phyloP scores from a whole-genome alignment of 1,140 invertebrate species.

The Drosophila pachea region DNA sequence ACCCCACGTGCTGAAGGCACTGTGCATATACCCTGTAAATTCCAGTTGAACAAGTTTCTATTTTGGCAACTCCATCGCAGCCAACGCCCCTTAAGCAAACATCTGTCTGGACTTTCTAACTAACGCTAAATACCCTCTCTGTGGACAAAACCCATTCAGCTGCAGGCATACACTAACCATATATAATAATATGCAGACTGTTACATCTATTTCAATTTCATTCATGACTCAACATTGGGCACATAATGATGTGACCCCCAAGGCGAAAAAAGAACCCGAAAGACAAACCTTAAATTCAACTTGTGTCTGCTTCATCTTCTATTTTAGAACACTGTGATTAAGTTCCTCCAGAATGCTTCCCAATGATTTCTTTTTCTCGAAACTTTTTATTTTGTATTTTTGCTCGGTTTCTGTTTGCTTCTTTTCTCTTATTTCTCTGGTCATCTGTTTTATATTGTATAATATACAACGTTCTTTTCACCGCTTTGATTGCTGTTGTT shows the following conservation, averaged over 20 bases:
- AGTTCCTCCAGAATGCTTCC: slow-evolving; percentile 47
- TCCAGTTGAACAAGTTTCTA: too few species aligned
- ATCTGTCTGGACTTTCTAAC: neutral
- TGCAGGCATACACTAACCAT: neutral
- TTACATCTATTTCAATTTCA: slow-evolving; percentile 17
- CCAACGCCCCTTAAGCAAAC: neutral
- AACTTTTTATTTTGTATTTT: slow-evolving; percentile 7
- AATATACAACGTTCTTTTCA: slow-evolving; percentile 69
- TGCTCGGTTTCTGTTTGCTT: slow-evolving; percentile 21
- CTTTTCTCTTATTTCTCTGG: slow-evolving; percentile 22
- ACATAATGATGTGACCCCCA: slow-evolving; percentile 7
- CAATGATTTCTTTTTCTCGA: slow-evolving; percentile 15
- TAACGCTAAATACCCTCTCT: neutral
- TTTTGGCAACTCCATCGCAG: neutral
- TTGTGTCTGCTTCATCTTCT: slow-evolving; percentile 61
- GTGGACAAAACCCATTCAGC: too few species aligned
- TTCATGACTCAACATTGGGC: slow-evolving; percentile 28
- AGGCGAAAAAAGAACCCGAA: slow-evolving; percentile 19
- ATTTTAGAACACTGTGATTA: slow-evolving; percentile 66
- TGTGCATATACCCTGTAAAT: too few species aligned
- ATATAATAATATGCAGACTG: too few species aligned
- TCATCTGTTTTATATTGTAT: slow-evolving; percentile 58
- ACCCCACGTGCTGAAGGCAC: too few species aligned
- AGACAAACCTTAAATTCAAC: slow-evolving; percentile 23
- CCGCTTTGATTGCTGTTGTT: slow-evolving; percentile 35